Base-by-base conservation (phyloP, 2,113 vertebrate genomes). In the Pantherophis guttatus region DNA sequence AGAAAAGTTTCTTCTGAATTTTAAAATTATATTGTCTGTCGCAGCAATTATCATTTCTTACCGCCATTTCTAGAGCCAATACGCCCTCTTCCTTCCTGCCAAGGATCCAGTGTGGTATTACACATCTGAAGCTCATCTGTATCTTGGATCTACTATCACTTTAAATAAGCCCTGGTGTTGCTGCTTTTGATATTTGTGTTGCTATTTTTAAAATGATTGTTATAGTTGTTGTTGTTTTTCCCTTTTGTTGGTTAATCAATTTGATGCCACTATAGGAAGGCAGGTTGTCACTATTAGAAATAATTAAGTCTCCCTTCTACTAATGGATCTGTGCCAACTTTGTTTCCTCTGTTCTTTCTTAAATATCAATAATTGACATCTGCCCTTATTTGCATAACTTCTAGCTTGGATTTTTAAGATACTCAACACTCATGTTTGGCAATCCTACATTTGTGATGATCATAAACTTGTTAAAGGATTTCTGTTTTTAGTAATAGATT, bases 101-200 rank as follows among this genome's bases (percentile, higher is more conserved):
- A 88, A 89, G 94, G 96, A 96, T 95, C 94, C 39, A 94, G 94
- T 94, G 33, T 44, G 87, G 93, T 94, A 0, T 95, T 95, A 94
- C 92, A 91, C 95, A 96, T 97, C 95, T 97, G 96, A 97, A 97
- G 96, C 95, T 97, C 70, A 92, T 97, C 97, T 97, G 95, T 96
- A 96, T 96, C 93, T 97, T 97, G 96, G 95, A 97, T 97, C 96
- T 95, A 95, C 93, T 97, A 93, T 96, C 93, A 92, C 96, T 97
- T 90, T 33, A 33, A 75, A 91, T 17, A 19, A 53, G 52, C 24
- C 1, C 33, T 85, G 90, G 15, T 85, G 59, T 29, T 52, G 39
- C 59, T 12, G 48, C 3, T 70, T 70, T 50, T 23, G 26, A 19
- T 52, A 70, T 90, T 90, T 59, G 26, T n/a, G 52, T 52, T 52